A percentile compares a stretch with the other conserved stretches of the same genome.
Conservation (phyloP, 2,888 invertebrate genomes). For the Nebria brevicollis region DNA sequence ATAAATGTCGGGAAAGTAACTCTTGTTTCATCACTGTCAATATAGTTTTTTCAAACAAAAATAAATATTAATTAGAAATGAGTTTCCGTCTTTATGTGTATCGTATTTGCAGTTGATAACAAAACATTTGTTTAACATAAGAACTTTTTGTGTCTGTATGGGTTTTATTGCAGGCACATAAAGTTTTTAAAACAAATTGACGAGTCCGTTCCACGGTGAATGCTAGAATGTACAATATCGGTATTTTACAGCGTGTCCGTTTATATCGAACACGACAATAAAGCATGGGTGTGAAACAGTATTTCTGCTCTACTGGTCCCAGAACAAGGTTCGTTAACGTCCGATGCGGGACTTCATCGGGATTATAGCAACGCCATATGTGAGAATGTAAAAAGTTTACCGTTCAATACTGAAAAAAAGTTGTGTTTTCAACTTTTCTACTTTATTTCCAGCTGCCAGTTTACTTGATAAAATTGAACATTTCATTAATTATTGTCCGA, state of each 20-base stretch:
- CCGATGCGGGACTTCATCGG: slow-evolving; percentile 14
- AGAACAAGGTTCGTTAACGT: slow-evolving; percentile 32
- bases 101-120: no score
- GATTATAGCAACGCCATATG: slow-evolving; percentile 5
- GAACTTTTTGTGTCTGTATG: neutral
- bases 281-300: slow-evolving; percentile 21
- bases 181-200: neutral
- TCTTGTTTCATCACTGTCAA: no score
- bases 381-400: slow-evolving; percentile 2
- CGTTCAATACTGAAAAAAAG: slow-evolving; percentile 8
- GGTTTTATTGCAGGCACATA: neutral
- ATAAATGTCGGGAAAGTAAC: neutral
- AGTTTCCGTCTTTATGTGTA: no score
- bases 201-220: neutral
- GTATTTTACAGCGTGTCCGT: neutral
- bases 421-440: slow-evolving; percentile 11
- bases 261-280: slow-evolving; percentile 5
- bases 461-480: slow-evolving; percentile 10
- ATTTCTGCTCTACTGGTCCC: slow-evolving; percentile 12
- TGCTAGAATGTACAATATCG: neutral
- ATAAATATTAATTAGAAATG: no score
- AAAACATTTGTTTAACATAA: no score
- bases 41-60: no score
- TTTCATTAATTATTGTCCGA: slow-evolving; percentile 27
- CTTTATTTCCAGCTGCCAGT: slow-evolving; percentile 8